Base-by-base conservation (phyloP, 2,797 vertebrate species). In the Ceryle rudis region DNA sequence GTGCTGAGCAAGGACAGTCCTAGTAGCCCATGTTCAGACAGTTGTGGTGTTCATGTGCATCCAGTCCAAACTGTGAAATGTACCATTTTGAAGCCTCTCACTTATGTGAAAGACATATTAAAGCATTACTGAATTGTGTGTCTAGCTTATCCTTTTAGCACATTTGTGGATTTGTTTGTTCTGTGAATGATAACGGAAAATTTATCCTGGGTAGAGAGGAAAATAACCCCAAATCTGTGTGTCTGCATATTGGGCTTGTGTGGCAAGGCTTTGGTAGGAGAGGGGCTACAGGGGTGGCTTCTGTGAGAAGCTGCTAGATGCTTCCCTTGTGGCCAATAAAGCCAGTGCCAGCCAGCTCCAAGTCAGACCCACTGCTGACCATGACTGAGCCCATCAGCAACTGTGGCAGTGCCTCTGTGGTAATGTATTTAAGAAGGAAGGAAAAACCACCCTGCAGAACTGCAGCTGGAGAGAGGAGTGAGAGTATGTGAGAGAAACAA, bases 311-410 rank as follows among this genome's bases (percentile, higher is more conserved):
- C 67, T 70, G 28, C 7, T 31, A 0, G 26, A 39, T n/a, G 26
- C 35, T 52, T 52, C 7, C 33, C 35, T 26, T 4, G 0, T 52
- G 19, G 22, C 20, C 1, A 5, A 17, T 4, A 52, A 14, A 29
- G 33, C 26, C 26, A 31, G 15, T 22, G 7, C 66, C 26, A 6
- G 25, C 5, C 28, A 52, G 51, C 51, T 52, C 28, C 28, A 51
- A 51, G 51, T 29, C 2, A 6, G n/a, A 35, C 65, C 17, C 2
- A 5, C 44, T 2, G 1, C 25, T 67, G n/a, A 33, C 25, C 25
- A 37, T 29, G 33, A 26, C 46, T 0, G 2, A 51, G 25, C 18
- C 46, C 46, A 28, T 29, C 26, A 29, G 66, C 1, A 4, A 51
- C 3, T 6, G 47, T 51, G 26, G 33, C 21, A 69, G 35, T 4